These are phyloP conservation scores for Phoebastria nigripes DNA, from an alignment of 2,797 vertebrate genomes.

Conservation along the genomic window DNA sequence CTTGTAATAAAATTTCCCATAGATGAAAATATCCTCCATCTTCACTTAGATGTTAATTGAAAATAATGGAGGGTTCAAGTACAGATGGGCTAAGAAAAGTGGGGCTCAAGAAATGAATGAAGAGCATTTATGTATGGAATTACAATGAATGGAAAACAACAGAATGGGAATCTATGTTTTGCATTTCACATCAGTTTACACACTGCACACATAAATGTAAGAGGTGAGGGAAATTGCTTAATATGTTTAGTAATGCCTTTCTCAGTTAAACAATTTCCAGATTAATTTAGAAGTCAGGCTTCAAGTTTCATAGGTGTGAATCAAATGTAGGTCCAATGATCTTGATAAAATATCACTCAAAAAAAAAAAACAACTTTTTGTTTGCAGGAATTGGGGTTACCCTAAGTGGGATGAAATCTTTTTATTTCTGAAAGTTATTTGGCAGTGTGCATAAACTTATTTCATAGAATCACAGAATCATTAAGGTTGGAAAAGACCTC, in stretches of 20 bases:
- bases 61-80: constrained; percentile 22
- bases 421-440: neutral
- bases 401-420: neutral
- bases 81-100: constrained; percentile 5
- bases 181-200: neutral
- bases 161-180: neutral
- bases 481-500: too few relatives aligned
- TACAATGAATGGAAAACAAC: neutral
- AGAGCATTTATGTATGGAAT: neutral
- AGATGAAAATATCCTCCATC: constrained; percentile 22
- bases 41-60: constrained; percentile 8
- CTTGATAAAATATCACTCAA: neutral
- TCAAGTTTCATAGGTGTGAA: neutral
- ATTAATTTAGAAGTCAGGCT: neutral
- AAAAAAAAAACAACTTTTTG: neutral
- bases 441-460: fast-evolving
- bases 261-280: neutral
- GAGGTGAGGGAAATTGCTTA: neutral
- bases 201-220: neutral
- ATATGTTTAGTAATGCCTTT: neutral
- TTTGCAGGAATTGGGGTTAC: neutral
- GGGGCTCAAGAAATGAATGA: neutral
- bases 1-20: neutral
- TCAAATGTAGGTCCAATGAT: neutral
- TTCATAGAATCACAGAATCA: too few relatives aligned